These are phyloP conservation scores for Penelope pileata DNA, from an alignment of 2,113 vertebrate genomes.

Conservation along the genomic window DNA sequence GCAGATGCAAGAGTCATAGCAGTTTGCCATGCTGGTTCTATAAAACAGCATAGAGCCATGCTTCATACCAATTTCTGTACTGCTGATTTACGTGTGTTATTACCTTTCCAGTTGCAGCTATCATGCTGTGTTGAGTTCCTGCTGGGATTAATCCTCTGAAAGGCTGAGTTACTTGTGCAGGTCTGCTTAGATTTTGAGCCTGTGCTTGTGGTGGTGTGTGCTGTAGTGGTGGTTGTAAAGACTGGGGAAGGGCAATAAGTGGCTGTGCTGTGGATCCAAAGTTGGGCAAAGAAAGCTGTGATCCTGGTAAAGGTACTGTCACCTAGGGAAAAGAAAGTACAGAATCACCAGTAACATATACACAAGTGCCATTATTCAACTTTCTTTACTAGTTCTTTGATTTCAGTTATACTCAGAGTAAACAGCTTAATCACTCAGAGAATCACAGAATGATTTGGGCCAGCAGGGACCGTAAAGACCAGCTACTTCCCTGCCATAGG, in stretches of 20 bases:
- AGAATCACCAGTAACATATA: constrained; percentile 17
- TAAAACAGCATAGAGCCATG: background rate
- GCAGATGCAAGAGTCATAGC: background rate
- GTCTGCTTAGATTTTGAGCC: constrained; percentile 87
- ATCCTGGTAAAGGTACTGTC: constrained; percentile 90
- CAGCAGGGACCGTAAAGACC: background rate
- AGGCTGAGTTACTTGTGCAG: constrained; percentile 87
- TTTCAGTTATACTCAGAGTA: background rate
- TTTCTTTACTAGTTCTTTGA: background rate
- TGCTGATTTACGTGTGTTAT: background rate
- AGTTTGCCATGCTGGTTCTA: background rate
- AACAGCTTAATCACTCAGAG: background rate
- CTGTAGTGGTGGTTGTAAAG: constrained; percentile 83
- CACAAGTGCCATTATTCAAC: background rate
- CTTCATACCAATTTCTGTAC: background rate
- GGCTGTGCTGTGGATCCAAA: constrained; percentile 95
- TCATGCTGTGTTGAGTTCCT: constrained; percentile 90
- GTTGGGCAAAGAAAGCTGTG: constrained; percentile 91
- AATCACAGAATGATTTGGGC: background rate
- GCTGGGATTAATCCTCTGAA: constrained; percentile 91
- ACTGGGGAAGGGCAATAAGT: constrained; percentile 90
- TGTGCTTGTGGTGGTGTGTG: constrained; percentile 89
- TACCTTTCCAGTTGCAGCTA: constrained; percentile 92
- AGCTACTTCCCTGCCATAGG: background rate
- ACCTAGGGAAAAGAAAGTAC: constrained; percentile 76